phyloP scores from a whole-genome alignment of 2,888 invertebrate genomes.

The Gymnoscelis rufifasciata region DNA sequence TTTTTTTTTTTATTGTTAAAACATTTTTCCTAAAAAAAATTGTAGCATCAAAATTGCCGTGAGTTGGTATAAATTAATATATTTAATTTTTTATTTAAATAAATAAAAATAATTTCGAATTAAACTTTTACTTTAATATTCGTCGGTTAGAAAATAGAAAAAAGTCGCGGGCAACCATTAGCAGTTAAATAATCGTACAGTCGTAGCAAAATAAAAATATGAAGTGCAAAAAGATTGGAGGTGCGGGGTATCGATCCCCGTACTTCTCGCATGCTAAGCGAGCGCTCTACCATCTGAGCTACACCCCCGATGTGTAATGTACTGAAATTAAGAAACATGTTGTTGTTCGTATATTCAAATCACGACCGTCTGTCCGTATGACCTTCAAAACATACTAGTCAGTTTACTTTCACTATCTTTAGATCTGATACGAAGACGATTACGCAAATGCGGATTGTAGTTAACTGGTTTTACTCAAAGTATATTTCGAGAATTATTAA shows the following conservation, averaged over 20 bases:
- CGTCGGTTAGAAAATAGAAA: too few species aligned
- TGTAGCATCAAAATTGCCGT: too few species aligned
- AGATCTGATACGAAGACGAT: not conserved
- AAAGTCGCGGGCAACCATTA: too few species aligned
- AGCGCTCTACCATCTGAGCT: slow-evolving; percentile 80
- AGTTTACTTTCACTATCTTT: slow-evolving; percentile 3
- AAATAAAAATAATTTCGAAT: too few species aligned
- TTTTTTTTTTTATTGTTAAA: too few species aligned
- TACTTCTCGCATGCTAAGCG: slow-evolving; percentile 79
- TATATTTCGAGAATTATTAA: too few species aligned
- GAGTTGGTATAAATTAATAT: too few species aligned
- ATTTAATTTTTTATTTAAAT: too few species aligned
- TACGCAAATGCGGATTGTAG: not conserved
- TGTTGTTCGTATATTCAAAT: not conserved
- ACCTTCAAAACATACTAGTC: not conserved
- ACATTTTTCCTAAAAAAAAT: too few species aligned
- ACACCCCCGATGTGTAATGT: slow-evolving; percentile 54
- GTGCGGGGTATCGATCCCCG: slow-evolving; percentile 79
- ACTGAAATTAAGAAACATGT: slow-evolving; percentile 1
- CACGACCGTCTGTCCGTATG: not conserved
- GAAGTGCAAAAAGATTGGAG: slow-evolving; percentile 42
- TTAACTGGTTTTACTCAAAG: too few species aligned
- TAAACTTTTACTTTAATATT: too few species aligned
- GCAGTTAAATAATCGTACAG: too few species aligned
- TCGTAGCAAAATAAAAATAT: slow-evolving; percentile 21